Base-by-base conservation (phyloP, 1,140 invertebrate species). In the Megathymus violae region DNA sequence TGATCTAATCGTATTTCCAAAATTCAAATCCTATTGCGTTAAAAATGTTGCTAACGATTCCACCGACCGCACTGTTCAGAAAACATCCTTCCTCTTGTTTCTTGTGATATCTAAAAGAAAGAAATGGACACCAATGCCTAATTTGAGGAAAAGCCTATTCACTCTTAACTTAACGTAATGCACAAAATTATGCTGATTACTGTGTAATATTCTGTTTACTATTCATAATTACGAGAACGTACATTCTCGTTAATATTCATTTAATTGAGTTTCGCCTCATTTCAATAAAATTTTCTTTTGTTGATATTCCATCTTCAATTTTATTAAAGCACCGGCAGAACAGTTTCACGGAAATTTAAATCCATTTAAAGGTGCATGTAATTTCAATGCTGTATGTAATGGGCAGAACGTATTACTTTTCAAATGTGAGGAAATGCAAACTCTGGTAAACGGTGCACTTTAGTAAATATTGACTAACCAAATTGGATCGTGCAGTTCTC, bases 371-470 rank as follows among this genome's bases (percentile, higher is more conserved):
- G 3, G 40, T 43, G 40, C 15, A 43, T 3, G 15, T 43, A 43
- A 43, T 16, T 43, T 43, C 40, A 43, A 6, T 17, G 40, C 40
- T 3, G 16, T 11, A 6, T 17, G 15, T 51, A 38, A 51, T 17
- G 15, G 48, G 11, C 1, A 11, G 10, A 38, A 52, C 31, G 48
- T 52, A 40, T 52, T 52, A 38, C 48, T 38, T 52, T 22, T 34
- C 48, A 38, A 52, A 52, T 34, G 38, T 52, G 10, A 11, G 15
- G 48, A 34, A 52, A 52, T 38, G 48, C 10, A 52, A 52, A 52
- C 48, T 52, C 11, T 11, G 16, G 16, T 52, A 52, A 38, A 19
- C 31, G 34, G 48, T 19, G 48, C 13, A 51, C 11, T 36, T 36
- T 19, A n/a, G 15, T 31, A 51, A 51, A 51, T 16, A 51, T 51